Base-by-base conservation (phyloP, 2,888 invertebrate species). In the Papilio demoleus region DNA sequence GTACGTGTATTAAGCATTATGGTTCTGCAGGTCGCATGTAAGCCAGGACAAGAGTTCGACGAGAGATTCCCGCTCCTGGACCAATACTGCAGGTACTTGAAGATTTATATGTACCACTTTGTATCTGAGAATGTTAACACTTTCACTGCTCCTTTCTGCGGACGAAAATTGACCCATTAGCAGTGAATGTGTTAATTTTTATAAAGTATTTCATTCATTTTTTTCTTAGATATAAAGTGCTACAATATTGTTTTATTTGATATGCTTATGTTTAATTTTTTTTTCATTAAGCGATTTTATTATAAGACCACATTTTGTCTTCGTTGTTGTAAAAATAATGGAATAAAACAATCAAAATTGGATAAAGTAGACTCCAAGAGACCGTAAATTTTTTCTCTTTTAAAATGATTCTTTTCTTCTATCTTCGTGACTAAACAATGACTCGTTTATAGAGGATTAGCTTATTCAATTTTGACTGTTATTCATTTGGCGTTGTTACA, bases 21-120 rank as follows among this genome's bases (percentile, higher is more conserved):
- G 80, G 80, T 75, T 73, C 82, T 76, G 80, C 92, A 92, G 92
- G 89, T 92, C 92, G 70, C 88, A 90, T 85, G 87, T 89, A 76
- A 86, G 82, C 84, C 90, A 89, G 81, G 92, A 92, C 81, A 91
- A 92, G 85, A 80, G 81, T 60, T 79, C 87, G 34, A 73, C 87
- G 60, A 79, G 92, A 80, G 92, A 92, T 60, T 79, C 85, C 31
- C 82, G 92, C 34, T 78, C 87, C 47, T 92, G 92, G 92, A 86
- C 86, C n/a, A 73, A 85, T 53, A 78, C 85, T 47, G 81, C 87
- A 88, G 88, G 88, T 88, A 88, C 72, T 82, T 79, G 80, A 83
- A 80, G 82, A 85, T 79, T 79, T 77, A 75, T 71, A 17, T 50
- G 60, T 31, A 31, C 6, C 61, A 65, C 22, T 72, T 74, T 73